Base-by-base conservation (phyloP, 2,797 vertebrate species). In the Nyctibius grandis region DNA sequence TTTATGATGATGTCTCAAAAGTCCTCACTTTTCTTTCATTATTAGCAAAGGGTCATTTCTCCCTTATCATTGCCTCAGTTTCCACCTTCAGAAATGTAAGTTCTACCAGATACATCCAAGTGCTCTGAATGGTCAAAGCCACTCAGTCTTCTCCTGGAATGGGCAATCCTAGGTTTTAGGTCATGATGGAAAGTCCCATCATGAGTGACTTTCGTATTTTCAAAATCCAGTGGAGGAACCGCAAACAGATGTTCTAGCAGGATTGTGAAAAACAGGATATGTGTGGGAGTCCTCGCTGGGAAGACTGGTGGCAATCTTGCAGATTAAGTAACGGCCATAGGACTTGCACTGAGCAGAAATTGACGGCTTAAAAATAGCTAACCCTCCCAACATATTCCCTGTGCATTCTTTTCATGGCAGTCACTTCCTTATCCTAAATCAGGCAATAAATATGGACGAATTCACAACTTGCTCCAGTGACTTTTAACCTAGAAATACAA, bases 201-300 rank as follows among this genome's bases (percentile, higher is more conserved):
- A 18, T n/a, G 15, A 92, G 5, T 56, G 89, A 85, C 74, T 93
- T 91, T 13, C 2, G 8, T 40, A 28, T 88, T 89, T 92, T 91
- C 75, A 94, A 91, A 92, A 88, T 74, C 68, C 2, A 0, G 25
- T 75, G 57, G 12, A 88, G 61, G 78, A 97, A 93, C 93, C 5
- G 0, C 95, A 96, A 95, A 68, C 96, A 96, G 92, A 97, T 96
- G 92, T 93, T 95, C 72, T 83, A 1, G 17, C 26, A 91, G 91
- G 93, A 95, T 89, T 91, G 31, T 89, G 81, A 33, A 96, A 95
- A 96, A 95, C 96, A 95, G 96, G 96, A 97, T 96, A 92, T 95
- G 91, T 75, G 96, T 97, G 85, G 96, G 96, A 94, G 96, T 93
- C 95, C 82, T 91, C 69, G 0, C 50, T 91, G 95, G 87, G 91